Evolutionary conservation across 2,113 vertebrate species (phyloP), one percentile per base, ranked within the genome.

Genomic region (Rhinichthys klamathensis): DNA sequence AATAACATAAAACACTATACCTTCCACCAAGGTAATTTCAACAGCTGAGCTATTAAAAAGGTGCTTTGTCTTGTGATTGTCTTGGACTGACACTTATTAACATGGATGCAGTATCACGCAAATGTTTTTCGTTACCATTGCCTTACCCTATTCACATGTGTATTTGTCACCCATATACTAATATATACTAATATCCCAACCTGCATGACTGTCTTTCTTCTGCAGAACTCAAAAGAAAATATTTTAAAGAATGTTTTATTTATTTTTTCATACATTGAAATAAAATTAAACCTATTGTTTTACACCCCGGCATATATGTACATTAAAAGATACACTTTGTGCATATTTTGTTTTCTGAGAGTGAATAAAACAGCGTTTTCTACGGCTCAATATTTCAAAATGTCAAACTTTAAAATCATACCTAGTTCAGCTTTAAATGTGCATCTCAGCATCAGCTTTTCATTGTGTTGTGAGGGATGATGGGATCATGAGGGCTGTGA

Each of bases 1-100:
- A 49, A 60, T 83, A 72, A 60, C 75, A 86, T 80, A 83, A 60
- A 73, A 79, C 35, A 80, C 41, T 58, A 65, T 44, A 44, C 6
- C 61, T 79, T 84, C 69, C 54, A 65, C 63, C 61, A n/a, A 78
- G 58, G 76, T 41, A 32, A 67, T 75, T 27, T 60, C 80, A 80
- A 46, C 56, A 32, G 10, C 35, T 41, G 3, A 61, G 41, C 61
- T 46, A 80, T 65, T 87, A 56, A 51, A n/a, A 27, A 61, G 44
- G 2, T 35, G n/a, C 15, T 49, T 67, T 67, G 3, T 44, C 16
- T 44, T 44, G 46, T 76, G 15, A 54, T 76, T 9, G 46, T 54
- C 23, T 41, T 23, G 35, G 35, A 70, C 32, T 70, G 21, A 70
- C 35, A 70, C 67, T 23, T 70, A 70, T 41, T 41, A 41, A 10